Percentiles rank a stretch among this genome's conserved stretches.
phyloP scores from a whole-genome alignment of 2,113 vertebrate species.

The Melanocharis versteri region DNA sequence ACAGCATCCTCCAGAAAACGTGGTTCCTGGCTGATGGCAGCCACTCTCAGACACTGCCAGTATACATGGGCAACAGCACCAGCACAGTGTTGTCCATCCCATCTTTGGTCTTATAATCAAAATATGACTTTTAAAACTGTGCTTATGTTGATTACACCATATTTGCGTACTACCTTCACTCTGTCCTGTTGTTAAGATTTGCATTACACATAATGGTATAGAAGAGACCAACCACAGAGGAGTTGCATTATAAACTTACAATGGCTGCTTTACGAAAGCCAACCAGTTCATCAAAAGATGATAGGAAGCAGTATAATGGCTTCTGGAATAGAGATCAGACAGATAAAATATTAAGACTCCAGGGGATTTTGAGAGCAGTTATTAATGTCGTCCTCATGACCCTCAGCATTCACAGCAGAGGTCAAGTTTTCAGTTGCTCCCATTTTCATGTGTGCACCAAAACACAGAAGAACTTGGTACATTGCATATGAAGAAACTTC shows the following conservation, averaged over 20 bases:
- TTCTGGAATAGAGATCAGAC: neutral
- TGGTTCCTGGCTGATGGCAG: neutral
- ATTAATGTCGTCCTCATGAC: neutral
- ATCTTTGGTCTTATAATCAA: neutral
- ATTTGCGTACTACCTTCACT: neutral
- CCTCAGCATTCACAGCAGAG: neutral
- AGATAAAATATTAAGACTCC: neutral
- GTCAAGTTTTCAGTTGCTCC: neutral
- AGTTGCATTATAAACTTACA: neutral
- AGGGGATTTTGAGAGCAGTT: neutral
- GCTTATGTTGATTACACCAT: neutral
- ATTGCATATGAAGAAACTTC: neutral
- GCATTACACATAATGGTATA: neutral
- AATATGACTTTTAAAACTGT: neutral
- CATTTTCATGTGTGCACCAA: neutral
- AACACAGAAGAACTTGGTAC: neutral
- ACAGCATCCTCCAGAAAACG: neutral
- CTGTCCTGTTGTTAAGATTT: neutral
- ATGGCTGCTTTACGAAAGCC: neutral
- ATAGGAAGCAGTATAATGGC: neutral
- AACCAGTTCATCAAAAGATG: neutral
- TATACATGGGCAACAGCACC: neutral
- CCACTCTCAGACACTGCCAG: neutral
- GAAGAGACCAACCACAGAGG: neutral
- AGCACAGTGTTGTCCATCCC: neutral